A percentile compares a stretch with the other conserved stretches of the same genome.
These are phyloP conservation scores for Villa cingulata DNA, from an alignment of 2,888 invertebrate species.

Conservation along the genomic window DNA sequence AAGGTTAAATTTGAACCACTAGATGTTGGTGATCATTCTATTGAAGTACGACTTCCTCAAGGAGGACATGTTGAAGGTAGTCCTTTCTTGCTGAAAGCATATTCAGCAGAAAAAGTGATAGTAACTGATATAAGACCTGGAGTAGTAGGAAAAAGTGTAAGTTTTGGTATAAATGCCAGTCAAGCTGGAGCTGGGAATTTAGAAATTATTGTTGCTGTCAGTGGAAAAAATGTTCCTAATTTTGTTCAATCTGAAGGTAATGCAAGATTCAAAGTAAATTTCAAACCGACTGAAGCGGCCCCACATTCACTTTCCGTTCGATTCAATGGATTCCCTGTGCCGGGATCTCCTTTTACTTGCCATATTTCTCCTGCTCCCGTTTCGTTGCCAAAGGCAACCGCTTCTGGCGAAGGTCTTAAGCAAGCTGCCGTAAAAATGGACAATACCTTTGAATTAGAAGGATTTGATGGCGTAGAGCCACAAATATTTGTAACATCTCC, in stretches of 20 bases:
- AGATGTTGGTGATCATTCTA: conserved; percentile 88
- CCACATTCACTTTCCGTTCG: conserved; percentile 82
- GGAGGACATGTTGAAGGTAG: conserved; percentile 85
- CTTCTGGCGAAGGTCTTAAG: conserved; percentile 31
- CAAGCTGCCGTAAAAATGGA: conserved; percentile 35
- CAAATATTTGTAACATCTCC: conserved; percentile 68
- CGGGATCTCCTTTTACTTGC: conserved; percentile 90
- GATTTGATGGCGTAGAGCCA: conserved; percentile 46
- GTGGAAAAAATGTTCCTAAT: conserved; percentile 93
- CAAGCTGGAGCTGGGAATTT: conserved; percentile 88
- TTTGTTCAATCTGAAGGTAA: conserved; percentile 96
- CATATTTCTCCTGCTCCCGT: conserved; percentile 48
- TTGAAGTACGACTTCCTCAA: conserved; percentile 51
- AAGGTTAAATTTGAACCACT: conserved; percentile 64
- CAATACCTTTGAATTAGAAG: conserved; percentile 46
- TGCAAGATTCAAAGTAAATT: conserved; percentile 86
- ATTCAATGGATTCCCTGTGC: conserved; percentile 61
- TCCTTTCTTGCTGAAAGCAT: conserved; percentile 90
- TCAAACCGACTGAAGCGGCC: conserved; percentile 89
- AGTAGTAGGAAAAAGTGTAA: conserved; percentile 81
- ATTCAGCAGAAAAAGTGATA: conserved; percentile 87
- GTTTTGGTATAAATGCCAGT: conserved; percentile 79
- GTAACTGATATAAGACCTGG: conserved; percentile 88
- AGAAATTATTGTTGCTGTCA: conserved; percentile 94
- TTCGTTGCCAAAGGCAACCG: conserved; percentile 46